Evolutionary conservation across 1,140 invertebrate species (phyloP).

Genomic region (Calliopsis andreniformis): DNA sequence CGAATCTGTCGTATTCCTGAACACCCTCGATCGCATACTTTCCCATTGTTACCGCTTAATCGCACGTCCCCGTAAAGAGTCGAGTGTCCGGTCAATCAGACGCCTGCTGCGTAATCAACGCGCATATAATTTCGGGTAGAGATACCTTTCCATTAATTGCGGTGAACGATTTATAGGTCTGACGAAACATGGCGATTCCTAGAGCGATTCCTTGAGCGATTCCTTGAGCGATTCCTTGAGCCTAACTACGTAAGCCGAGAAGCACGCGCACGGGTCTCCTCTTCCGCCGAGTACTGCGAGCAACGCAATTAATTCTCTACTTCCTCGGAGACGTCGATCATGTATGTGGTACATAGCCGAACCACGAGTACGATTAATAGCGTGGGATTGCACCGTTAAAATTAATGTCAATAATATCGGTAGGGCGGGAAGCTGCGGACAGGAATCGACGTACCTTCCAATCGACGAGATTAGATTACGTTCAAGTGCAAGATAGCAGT

Average conservation of each 20-base stretch:
- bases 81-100: slow-evolving; percentile 13
- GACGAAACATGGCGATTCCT: slow-evolving; percentile 44
- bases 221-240: slow-evolving; percentile 33
- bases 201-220: slow-evolving; percentile 46
- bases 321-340: slow-evolving; percentile 77
- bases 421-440: slow-evolving; percentile 18
- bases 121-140: no score
- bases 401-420: slow-evolving; percentile 71
- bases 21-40: slow-evolving; percentile 5
- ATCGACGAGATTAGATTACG: background rate
- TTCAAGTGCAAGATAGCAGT: no score
- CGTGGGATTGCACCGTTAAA: slow-evolving; percentile 67
- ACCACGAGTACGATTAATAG: slow-evolving; percentile 70
- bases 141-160: slow-evolving; percentile 25
- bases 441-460: background rate
- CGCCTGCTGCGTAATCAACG: slow-evolving; percentile 2
- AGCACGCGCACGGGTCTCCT: slow-evolving; percentile 27
- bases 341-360: slow-evolving; percentile 55
- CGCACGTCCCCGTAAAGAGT: slow-evolving; percentile 4
- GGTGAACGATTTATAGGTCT: background rate
- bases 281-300: slow-evolving; percentile 47
- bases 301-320: slow-evolving; percentile 75
- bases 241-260: no score
- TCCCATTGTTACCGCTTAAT: background rate
- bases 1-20: slow-evolving; percentile 16